These are phyloP conservation scores for Tiphia femorata DNA, from an alignment of 2,888 invertebrate genomes.

Conservation along the genomic window DNA sequence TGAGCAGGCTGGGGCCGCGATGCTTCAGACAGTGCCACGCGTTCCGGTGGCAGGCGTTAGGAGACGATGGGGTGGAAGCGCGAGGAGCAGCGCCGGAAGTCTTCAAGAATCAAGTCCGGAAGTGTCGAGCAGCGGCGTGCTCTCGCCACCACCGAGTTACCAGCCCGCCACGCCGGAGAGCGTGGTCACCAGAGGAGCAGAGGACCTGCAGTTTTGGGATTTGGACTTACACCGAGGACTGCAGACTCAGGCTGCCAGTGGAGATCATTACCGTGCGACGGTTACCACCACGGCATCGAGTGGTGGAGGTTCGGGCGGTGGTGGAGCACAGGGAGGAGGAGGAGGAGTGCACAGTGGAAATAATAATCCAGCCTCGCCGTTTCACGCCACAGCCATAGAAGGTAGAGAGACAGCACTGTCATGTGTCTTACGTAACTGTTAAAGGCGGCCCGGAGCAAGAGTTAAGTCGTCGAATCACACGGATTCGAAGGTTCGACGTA, in stretches of 20 bases:
- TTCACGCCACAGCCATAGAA: not conserved
- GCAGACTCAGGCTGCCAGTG: conserved; percentile 58
- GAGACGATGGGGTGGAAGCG: conserved; percentile 58
- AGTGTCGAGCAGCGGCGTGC: conserved; percentile 63
- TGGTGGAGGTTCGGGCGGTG: conserved; percentile 29
- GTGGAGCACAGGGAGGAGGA: not conserved
- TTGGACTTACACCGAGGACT: conserved; percentile 71
- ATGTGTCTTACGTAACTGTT: no score
- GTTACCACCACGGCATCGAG: conserved; percentile 26
- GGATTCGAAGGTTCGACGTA: no score
- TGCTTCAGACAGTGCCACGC: conserved; percentile 62
- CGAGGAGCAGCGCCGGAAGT: conserved; percentile 33
- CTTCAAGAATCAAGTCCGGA: conserved; percentile 65
- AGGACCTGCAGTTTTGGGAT: conserved; percentile 87
- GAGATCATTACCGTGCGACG: conserved; percentile 22
- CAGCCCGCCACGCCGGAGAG: conserved; percentile 81
- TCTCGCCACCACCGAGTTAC: conserved; percentile 79
- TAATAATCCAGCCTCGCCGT: conserved; percentile 3
- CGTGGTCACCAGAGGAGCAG: conserved; percentile 72
- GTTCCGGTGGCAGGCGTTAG: conserved; percentile 62
- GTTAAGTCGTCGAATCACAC: no score
- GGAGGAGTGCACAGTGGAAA: not conserved
- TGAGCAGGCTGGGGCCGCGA: conserved; percentile 40
- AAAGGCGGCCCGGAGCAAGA: no score
- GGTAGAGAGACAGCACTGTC: conserved; percentile 6